phyloP scores from a whole-genome alignment of 2,113 vertebrate species.

The Actinemys pallida region DNA sequence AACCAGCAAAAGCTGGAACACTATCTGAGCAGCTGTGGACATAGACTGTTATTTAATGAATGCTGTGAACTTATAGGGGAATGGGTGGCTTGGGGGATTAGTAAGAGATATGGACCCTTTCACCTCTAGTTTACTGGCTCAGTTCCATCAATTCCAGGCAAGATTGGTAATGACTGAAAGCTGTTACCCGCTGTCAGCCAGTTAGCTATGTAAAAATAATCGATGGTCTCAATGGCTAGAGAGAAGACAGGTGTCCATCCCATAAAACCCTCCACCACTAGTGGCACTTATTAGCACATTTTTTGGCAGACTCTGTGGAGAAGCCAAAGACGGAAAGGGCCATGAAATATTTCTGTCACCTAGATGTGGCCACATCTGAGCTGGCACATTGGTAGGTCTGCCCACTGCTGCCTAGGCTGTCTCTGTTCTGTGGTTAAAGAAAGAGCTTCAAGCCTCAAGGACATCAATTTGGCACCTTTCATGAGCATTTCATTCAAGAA shows the following conservation, averaged over 20 bases:
- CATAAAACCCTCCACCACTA: neutral
- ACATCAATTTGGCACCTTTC: neutral
- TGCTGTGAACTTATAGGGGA: rapidly evolving
- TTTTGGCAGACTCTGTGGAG: neutral
- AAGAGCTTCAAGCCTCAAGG: neutral
- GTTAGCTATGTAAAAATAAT: neutral
- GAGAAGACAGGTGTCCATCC: neutral
- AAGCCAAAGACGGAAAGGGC: neutral
- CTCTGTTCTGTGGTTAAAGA: neutral
- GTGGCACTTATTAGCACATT: neutral
- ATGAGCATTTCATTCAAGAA: neutral
- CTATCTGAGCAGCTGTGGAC: rapidly evolving
- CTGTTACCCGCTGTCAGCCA: neutral
- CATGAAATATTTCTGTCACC: neutral
- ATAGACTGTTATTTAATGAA: rapidly evolving
- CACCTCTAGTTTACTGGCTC: rapidly evolving
- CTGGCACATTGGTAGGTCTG: rapidly evolving
- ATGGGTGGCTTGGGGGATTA: rapidly evolving
- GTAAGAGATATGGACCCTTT: neutral
- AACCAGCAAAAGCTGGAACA: rapidly evolving
- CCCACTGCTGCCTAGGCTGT: neutral
- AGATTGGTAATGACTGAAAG: neutral
- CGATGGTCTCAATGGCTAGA: neutral
- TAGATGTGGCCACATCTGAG: rapidly evolving
- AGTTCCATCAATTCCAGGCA: neutral